Percentiles rank a stretch among this genome's conserved stretches.
These are phyloP conservation scores for Sorex maritimensis DNA, from an alignment of 2,797 vertebrate genomes.

Conservation along the genomic window DNA sequence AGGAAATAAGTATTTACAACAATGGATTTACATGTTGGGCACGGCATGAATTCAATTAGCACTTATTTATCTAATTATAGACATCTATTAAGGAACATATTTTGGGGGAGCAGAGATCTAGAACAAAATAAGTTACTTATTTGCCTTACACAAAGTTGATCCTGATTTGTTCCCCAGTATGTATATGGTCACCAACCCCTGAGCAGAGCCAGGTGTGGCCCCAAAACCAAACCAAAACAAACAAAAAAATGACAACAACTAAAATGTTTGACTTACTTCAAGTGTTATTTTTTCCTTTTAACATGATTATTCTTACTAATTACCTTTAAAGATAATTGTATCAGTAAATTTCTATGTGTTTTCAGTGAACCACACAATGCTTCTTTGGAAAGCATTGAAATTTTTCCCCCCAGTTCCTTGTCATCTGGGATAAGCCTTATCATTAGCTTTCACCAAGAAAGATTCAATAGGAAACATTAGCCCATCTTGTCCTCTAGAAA, in stretches of 20 bases:
- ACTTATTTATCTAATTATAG: not conserved
- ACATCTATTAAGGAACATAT: not conserved
- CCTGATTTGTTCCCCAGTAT: no score
- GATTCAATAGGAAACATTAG: not conserved
- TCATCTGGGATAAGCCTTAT: not conserved
- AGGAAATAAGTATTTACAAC: not conserved
- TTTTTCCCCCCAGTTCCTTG: not conserved
- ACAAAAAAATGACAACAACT: not conserved
- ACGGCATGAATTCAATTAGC: not conserved
- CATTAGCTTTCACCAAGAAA: not conserved
- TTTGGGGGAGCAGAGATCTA: no score
- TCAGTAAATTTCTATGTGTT: not conserved
- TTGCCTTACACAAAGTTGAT: no score
- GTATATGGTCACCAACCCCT: no score
- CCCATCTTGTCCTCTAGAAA: not conserved
- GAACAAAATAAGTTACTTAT: no score
- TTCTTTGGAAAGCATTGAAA: not conserved
- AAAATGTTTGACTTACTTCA: not conserved
- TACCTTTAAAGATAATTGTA: constrained; percentile 18
- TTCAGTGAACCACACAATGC: constrained; percentile 11
- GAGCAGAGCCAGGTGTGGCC: no score
- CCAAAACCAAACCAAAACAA: no score
- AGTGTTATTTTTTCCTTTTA: not conserved
- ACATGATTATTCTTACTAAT: constrained; percentile 20
- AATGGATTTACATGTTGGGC: constrained; percentile 1